These are phyloP conservation scores for Pantelozetes paolii DNA, from an alignment of 2,888 invertebrate genomes.

Conservation along the genomic window DNA sequence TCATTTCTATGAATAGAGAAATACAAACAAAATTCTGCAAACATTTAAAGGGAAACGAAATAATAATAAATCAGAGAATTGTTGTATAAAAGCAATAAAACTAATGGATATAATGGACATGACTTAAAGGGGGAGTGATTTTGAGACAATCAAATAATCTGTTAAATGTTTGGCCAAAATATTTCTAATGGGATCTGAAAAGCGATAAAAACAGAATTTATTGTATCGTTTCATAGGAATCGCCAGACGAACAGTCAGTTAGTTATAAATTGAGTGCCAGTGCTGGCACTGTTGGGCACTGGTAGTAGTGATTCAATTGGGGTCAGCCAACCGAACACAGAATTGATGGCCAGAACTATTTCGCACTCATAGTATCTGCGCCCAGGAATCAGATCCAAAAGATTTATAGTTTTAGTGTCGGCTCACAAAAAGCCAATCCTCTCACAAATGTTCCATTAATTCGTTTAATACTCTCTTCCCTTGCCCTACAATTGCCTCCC, in stretches of 20 bases:
- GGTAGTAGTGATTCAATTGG: conserved; percentile 9
- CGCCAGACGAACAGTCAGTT: background rate
- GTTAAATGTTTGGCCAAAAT: conserved; percentile 3
- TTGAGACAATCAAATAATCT: conserved; percentile 17
- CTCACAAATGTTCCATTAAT: background rate
- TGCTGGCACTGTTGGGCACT: background rate
- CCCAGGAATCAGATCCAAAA: background rate
- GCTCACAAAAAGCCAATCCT: background rate
- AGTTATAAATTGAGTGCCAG: background rate
- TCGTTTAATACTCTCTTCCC: background rate
- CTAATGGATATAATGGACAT: conserved; percentile 15
- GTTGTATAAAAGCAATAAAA: background rate
- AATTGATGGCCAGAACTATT: conserved; percentile 2
- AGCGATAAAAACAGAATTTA: conserved; percentile 14
- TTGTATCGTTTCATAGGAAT: conserved; percentile 20
- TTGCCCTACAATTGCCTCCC: too few species aligned
- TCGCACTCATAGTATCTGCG: background rate
- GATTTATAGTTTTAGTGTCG: conserved; percentile 2
- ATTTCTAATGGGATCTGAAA: background rate
- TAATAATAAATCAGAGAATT: background rate
- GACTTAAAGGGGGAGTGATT: background rate
- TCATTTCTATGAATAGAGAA: too few species aligned
- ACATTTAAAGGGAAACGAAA: background rate
- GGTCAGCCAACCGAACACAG: background rate
- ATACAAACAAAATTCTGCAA: background rate